phyloP scores from a whole-genome alignment of 1,140 invertebrate species.

The Bradysia coprophila region DNA sequence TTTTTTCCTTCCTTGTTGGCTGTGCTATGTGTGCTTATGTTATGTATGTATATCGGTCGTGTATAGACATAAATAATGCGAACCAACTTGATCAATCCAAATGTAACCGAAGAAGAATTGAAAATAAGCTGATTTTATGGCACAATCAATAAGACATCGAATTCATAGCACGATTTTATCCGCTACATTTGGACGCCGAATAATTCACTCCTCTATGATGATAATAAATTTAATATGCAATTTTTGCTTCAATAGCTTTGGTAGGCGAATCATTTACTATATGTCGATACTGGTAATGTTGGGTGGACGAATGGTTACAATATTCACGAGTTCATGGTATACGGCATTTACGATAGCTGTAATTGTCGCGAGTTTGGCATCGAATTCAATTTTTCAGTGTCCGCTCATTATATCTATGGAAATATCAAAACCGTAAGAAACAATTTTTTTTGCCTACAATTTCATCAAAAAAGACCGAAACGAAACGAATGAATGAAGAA shows the following conservation, averaged over 20 bases:
- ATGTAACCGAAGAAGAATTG: not conserved
- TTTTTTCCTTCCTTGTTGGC: not conserved
- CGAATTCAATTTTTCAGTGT: conserved; percentile 28
- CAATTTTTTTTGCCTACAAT: not conserved
- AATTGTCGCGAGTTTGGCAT: conserved; percentile 23
- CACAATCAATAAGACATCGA: not conserved
- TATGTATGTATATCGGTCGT: too few species aligned
- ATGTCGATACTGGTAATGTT: conserved; percentile 23
- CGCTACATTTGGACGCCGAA: too few species aligned
- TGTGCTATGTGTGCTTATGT: too few species aligned
- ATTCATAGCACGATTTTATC: not conserved
- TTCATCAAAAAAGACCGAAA: too few species aligned
- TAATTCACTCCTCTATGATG: too few species aligned
- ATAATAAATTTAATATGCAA: too few species aligned
- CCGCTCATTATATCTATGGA: conserved; percentile 29
- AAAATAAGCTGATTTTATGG: not conserved
- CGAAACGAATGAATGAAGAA: too few species aligned
- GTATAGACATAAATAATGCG: not conserved
- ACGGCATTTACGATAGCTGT: conserved; percentile 24
- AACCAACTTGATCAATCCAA: not conserved
- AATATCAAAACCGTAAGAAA: conserved; percentile 10
- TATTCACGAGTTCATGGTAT: conserved; percentile 24
- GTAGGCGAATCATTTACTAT: conserved; percentile 27
- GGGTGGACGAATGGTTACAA: conserved; percentile 22
- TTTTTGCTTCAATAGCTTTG: conserved; percentile 27